A percentile compares a stretch with the other conserved stretches of the same genome.
Evolutionary conservation across 2,797 vertebrate species (phyloP).

Genomic region (Remorina albescens): DNA sequence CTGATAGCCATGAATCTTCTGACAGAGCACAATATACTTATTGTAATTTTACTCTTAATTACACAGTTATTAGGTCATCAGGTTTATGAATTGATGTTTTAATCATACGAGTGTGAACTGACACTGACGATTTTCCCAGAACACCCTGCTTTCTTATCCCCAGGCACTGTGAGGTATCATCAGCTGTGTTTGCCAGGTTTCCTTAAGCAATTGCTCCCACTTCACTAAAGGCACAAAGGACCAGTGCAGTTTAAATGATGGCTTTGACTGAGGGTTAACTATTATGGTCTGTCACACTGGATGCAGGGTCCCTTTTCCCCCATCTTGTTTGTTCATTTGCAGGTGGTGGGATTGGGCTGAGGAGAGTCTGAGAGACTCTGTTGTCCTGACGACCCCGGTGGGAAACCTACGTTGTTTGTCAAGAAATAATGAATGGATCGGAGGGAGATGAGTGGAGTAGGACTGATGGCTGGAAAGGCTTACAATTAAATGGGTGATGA

Average conservation of each 20-base stretch:
- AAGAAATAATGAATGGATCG: constrained; percentile 58
- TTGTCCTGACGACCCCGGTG: constrained; percentile 76
- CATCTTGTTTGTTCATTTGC: constrained; percentile 68
- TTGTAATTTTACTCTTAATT: constrained; percentile 42
- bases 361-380: constrained; percentile 40
- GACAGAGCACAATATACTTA: constrained; percentile 12
- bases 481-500: constrained; percentile 56
- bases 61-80: constrained; percentile 29
- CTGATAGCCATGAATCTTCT: constrained; percentile 34
- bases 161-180: constrained; percentile 32
- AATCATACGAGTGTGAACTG: not conserved
- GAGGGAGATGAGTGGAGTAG: constrained; percentile 55
- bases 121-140: not conserved
- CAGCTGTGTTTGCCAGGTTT: constrained; percentile 38
- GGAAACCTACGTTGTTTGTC: constrained; percentile 75
- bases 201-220: constrained; percentile 13
- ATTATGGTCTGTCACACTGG: constrained; percentile 27
- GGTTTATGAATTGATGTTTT: not conserved
- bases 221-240: constrained; percentile 40
- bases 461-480: constrained; percentile 44
- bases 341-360: constrained; percentile 47
- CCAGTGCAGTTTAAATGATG: constrained; percentile 9
- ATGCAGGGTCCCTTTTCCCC: constrained; percentile 33
- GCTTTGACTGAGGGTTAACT: constrained; percentile 32
- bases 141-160: constrained; percentile 13